Evolutionary conservation across 2,113 vertebrate species (phyloP).

Genomic region (Macroglossus sobrinus): DNA sequence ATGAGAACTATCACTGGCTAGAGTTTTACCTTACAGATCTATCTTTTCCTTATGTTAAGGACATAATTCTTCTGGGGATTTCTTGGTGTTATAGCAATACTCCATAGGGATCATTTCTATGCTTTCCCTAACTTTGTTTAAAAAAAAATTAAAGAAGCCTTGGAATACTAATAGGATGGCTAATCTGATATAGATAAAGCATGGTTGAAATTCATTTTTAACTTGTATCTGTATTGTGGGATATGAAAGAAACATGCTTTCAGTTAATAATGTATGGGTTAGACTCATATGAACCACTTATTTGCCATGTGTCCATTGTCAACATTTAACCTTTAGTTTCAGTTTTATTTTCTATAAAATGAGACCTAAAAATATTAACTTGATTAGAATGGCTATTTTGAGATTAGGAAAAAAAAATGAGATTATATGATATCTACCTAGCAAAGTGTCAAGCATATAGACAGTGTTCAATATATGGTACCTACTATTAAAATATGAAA

Average conservation of each 20-base stretch:
- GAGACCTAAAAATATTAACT: background rate
- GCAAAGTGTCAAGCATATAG: background rate
- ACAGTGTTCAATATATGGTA: background rate
- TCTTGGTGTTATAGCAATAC: background rate
- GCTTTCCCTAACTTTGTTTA: background rate
- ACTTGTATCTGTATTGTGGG: background rate
- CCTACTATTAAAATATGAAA: background rate
- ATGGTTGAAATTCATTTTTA: background rate
- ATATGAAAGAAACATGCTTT: background rate
- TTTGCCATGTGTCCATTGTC: background rate
- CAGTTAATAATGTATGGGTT: background rate
- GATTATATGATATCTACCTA: background rate
- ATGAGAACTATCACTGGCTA: background rate
- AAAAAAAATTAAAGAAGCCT: background rate
- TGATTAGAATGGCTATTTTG: background rate
- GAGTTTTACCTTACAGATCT: background rate
- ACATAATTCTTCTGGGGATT: background rate
- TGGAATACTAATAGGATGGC: background rate
- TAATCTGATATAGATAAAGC: background rate
- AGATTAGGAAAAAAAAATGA: background rate
- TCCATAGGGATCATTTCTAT: background rate
- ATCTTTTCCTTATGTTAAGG: background rate
- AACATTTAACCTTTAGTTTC: background rate
- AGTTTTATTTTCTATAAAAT: conserved; percentile 7
- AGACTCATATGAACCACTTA: background rate